Evolutionary conservation across 2,113 vertebrate genomes (phyloP).

Genomic region (Lagenorhynchus albirostris): DNA sequence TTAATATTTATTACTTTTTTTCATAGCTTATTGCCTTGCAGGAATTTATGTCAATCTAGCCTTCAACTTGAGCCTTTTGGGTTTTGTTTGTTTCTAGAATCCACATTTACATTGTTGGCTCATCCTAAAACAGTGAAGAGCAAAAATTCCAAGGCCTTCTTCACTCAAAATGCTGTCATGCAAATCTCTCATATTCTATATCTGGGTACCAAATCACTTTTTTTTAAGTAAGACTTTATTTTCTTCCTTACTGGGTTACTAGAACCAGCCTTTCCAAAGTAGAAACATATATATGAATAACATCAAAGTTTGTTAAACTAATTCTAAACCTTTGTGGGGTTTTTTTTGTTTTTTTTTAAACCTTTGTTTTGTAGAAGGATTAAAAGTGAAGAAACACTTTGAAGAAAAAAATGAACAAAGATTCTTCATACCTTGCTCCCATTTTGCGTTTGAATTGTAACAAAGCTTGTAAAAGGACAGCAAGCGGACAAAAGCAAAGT

Average conservation of each 20-base stretch:
- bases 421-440: conserved; percentile 87
- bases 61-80: neutral
- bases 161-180: neutral
- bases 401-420: neutral
- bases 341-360: neutral
- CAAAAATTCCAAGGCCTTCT: neutral
- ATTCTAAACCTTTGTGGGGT: neutral
- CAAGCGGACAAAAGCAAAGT: conserved; percentile 87
- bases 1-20: conserved; percentile 7
- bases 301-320: neutral
- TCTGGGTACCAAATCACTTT: neutral
- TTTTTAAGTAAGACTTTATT: neutral
- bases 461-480: conserved; percentile 91
- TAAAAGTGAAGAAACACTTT: neutral
- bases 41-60: neutral
- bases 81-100: conserved; percentile 9
- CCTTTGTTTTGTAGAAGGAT: neutral
- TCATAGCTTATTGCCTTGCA: neutral
- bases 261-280: neutral
- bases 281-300: neutral
- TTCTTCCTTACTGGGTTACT: neutral
- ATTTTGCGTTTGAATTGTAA: conserved; percentile 91
- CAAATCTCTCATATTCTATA: neutral
- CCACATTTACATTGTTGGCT: neutral
- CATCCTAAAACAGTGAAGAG: neutral